Base-by-base conservation (phyloP, 2,797 vertebrate species). In the Dallia pectoralis region DNA sequence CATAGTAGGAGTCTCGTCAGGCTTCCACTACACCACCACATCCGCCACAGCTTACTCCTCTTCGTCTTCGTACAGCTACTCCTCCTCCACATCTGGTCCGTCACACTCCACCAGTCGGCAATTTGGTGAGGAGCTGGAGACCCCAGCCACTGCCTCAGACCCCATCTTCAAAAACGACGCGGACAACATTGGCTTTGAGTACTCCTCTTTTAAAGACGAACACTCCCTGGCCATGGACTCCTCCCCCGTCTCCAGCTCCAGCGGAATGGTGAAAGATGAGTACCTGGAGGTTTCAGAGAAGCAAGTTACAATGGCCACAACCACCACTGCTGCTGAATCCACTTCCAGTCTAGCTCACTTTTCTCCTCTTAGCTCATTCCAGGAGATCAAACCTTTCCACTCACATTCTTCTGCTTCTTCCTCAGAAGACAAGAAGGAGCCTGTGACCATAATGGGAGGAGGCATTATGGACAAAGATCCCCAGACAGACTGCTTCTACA, bases 261-360 rank as follows among this genome's bases (percentile, higher is more conserved):
- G 84, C 77, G 91, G 91, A 2, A 56, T 84, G 59, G 62, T 85
- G 59, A 95, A 95, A 82, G 95, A 98, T 19, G 95, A 96, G 74
- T 99, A 97, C 81, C 85, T 99, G 71, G 96, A 98, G 84, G 97
- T 98, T 65, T 95, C 96, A 11, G 93, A 96, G 76, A 95, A 94
- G 87, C 89, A 92, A 53, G 63, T 67, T 16, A 79, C 81, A 4
- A 79, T 79, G 0, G 51, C 88, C 66, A 81, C 87, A 73, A 87
- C 91, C 71, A 81, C 92, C 65, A 86, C 83, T 0, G 89, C 83
- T 0, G 89, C 85, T 19, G 93, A 94, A 77, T 93, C 94, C 49
- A 89, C 93, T 15, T 88, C 95, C 51, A 88, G 89, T 76, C 86
- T 94, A 75, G 88, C 93, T 47, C 93, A 88, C 67, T 93, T 95